Conservation (phyloP, 2,113 vertebrate genomes). For the Plotosus lineatus region DNA sequence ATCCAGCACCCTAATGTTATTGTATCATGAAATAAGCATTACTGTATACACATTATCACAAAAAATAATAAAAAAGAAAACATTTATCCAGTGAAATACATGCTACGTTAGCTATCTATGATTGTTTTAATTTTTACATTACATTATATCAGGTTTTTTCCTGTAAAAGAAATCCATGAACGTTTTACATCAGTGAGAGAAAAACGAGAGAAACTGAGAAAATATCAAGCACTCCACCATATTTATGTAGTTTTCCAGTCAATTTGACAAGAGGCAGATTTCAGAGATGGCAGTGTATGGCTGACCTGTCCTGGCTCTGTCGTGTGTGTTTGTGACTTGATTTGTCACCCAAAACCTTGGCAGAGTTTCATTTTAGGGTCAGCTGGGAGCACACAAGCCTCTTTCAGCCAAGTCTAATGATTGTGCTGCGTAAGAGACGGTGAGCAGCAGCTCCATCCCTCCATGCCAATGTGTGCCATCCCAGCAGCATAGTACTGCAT, state of each 20-base stretch:
- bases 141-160: not conserved
- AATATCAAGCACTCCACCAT: constrained; percentile 25
- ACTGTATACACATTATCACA: not conserved
- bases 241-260: constrained; percentile 50
- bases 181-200: not conserved
- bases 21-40: too few species aligned
- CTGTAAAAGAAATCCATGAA: not conserved
- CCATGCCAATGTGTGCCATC: constrained; percentile 44
- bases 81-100: not conserved
- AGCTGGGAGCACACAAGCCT: constrained; percentile 51
- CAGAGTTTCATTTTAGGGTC: constrained; percentile 54
- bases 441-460: constrained; percentile 3
- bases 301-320: constrained; percentile 54
- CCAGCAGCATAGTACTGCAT: constrained; percentile 19
- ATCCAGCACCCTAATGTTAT: too few species aligned
- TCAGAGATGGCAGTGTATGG: constrained; percentile 39
- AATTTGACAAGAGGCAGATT: constrained; percentile 50
- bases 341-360: constrained; percentile 59
- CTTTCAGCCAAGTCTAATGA: constrained; percentile 52
- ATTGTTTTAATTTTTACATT: not conserved
- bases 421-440: constrained; percentile 27
- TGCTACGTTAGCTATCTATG: not conserved
- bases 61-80: not conserved
- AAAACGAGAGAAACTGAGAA: constrained; percentile 12
- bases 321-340: constrained; percentile 35